Evolutionary conservation across 2,888 invertebrate species (phyloP), one percentile per base, ranked within the genome.

Genomic region (Mechanitis messenoides): DNA sequence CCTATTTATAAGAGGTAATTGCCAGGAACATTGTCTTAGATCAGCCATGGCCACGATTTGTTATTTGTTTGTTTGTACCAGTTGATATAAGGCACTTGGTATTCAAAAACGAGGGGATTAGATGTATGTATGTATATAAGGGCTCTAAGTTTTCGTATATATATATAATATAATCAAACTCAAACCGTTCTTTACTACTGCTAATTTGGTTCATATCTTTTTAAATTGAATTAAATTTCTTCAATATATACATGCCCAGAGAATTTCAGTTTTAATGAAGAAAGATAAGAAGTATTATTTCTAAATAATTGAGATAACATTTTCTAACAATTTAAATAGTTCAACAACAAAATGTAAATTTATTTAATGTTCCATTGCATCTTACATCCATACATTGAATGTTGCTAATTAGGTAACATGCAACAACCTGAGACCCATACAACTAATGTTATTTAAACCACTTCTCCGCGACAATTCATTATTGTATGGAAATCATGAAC

Each of bases 401-500:
- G 50, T 53, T 38, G 33, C 59, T 67, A 68, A 65, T 67, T 68
- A 65, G 58, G 56, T 53, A 61, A 68, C 57, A 60, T 66, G 69
- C 69, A 70, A 20, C 20, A 20, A 71, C 46, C 58, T 58, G 47
- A 60, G 60, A 62, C 56, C 62, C 46, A 53, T n/a, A 58, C 70
- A 71, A 74, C 64, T 72, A 72, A 76, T 75, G 77, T 76, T 76
- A 79, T 83, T 85, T 83, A 81, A 84, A 85, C 87, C 85, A 85
- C 76, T 75, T 73, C 75, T 81, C 77, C 59, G 73, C 76, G 80
- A 84, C 85, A 84, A 84, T 84, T 81, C 81, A 78, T 81, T 81
- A 86, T 87, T 87, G 85, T 88, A 86, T 88, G 87, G 81, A 84
- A 85, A 88, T 87, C 81, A 81, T 80, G 85, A 69, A 78, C 83